Evolutionary conservation across 2,113 vertebrate genomes (phyloP).

Genomic region (Microcebus ravelobensis): DNA sequence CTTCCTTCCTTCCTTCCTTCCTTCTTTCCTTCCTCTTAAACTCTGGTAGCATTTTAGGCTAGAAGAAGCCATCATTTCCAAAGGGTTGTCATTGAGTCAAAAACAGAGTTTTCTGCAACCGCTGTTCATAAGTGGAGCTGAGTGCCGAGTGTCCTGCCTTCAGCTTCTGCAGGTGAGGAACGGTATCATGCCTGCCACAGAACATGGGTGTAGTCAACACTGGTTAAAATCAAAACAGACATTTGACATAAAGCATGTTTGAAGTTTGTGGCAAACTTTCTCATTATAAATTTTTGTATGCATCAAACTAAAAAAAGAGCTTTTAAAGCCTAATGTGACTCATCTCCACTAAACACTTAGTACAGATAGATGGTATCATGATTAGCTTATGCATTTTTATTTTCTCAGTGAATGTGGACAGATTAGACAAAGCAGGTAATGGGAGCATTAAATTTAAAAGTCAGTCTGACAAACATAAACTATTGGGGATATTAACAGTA

Average conservation of each 20-base stretch:
- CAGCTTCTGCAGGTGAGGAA: not conserved
- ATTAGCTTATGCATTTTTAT: not conserved
- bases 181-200: not conserved
- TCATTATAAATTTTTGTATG: not conserved
- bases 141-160: not conserved
- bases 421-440: not conserved
- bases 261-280: no score
- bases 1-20: not conserved
- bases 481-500: not conserved
- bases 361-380: not conserved
- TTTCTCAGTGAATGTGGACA: not conserved
- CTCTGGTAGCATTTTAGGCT: not conserved
- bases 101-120: not conserved
- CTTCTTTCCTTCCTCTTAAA: not conserved
- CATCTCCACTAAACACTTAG: not conserved
- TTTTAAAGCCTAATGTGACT: not conserved
- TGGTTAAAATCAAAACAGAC: not conserved
- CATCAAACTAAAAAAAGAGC: not conserved
- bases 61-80: not conserved
- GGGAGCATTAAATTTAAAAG: not conserved
- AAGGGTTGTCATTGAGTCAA: not conserved
- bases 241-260: not conserved
- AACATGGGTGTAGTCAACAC: rapidly evolving
- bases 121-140: not conserved
- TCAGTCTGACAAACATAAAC: not conserved